Base-by-base conservation (phyloP, 2,113 vertebrate species). In the Sinosuthora webbiana region DNA sequence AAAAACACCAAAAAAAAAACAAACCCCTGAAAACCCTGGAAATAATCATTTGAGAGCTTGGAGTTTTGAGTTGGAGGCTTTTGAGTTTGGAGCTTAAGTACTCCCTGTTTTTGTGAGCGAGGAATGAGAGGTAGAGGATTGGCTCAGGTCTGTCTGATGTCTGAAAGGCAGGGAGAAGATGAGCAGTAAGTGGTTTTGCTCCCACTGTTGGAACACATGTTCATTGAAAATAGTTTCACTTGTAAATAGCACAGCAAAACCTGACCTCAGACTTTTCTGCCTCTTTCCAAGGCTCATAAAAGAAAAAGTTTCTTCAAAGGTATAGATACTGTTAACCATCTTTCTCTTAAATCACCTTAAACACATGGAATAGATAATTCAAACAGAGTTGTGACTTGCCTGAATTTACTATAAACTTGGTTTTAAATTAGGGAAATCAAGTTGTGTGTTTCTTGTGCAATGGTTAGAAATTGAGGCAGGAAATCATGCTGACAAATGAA, bases 401-500 rank as follows among this genome's bases (percentile, higher is more conserved):
- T 82, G 39, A 45, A 76, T 81, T 90, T 73, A 47, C 57, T 79
- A 18, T 63, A 69, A 91, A 60, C 13, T 83, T 89, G 9, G 15
- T 33, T 42, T 94, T 76, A 82, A 82, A 67, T 63, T 57, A 64
- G 25, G 41, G 27, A 87, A 75, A 90, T 74, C n/a, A 37, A 60
- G 7, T 30, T 35, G 42, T 49, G 15, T 89, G 19, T 89, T 93
- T 87, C 56, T 88, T 10, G 3, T 42, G 57, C 24, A 27, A 20
- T 79, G 55, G 67, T 86, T 73, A 82, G 93, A 94, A 83, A 52
- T 41, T 71, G 62, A 89, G 93, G 67, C 49, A 78, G 35, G 64
- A 93, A 94, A 76, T 93, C 49, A 39, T 52, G 20, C 68, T 92
- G 92, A 87, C 37, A 84, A 79, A 79, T 87, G 33, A 89, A 88